Conservation (phyloP, 2,797 vertebrate species). For the Sphenodon punctatus region DNA sequence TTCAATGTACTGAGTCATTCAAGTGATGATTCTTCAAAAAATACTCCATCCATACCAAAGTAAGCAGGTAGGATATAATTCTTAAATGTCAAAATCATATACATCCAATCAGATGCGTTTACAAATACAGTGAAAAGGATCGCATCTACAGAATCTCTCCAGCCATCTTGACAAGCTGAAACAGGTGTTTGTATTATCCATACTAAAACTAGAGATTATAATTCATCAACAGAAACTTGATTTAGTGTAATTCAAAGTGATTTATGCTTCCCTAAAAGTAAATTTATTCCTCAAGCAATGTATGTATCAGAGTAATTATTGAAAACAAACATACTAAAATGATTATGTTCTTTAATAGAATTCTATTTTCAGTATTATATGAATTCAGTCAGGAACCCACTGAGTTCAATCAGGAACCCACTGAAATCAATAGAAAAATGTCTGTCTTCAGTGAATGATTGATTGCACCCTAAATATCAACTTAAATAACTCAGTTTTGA, state of each 20-base stretch:
- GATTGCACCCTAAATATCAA: too few species aligned
- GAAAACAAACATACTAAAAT: conserved; percentile 50
- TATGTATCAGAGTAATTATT: conserved; percentile 31
- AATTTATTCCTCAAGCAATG: conserved; percentile 26
- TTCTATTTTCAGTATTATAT: not conserved
- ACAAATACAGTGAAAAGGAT: not conserved
- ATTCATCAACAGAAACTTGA: conserved; percentile 22
- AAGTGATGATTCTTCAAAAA: not conserved
- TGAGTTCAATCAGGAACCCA: too few species aligned
- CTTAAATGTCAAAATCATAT: conserved; percentile 25
- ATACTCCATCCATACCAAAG: not conserved
- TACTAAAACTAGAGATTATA: conserved; percentile 40
- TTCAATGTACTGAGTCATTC: not conserved
- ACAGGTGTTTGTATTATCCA: conserved; percentile 46
- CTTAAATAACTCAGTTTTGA: too few species aligned
- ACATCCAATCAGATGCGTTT: not conserved
- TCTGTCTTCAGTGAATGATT: too few species aligned
- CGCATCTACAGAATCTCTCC: conserved; percentile 19
- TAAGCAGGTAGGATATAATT: conserved; percentile 4
- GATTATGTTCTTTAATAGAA: conserved; percentile 12
- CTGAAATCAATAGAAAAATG: too few species aligned
- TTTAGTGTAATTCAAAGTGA: conserved; percentile 49
- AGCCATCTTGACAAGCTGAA: conserved; percentile 29
- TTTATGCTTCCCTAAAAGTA: conserved; percentile 57
- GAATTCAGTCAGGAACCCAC: too few species aligned